Base-by-base conservation (phyloP, 2,888 invertebrate species). In the Junonia oenone region DNA sequence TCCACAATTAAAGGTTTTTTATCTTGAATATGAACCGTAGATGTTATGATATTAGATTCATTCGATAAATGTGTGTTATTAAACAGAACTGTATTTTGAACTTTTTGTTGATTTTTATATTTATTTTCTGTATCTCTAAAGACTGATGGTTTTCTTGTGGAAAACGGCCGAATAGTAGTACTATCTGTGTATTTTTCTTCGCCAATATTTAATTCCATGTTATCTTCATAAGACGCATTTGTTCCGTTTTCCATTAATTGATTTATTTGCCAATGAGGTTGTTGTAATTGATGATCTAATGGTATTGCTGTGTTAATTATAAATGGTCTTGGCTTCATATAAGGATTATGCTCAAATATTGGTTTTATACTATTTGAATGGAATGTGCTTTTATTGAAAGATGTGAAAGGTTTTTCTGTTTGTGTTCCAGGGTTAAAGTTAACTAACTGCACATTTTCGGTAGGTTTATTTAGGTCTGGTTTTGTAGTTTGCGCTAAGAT, bases 211-310 rank as follows among this genome's bases (percentile, higher is more conserved):
- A 90, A 68, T 48, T 84, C 82, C 11, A 88, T 56, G 58, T 75
- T 83, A 17, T 89, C 88, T 75, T 89, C 89, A 64, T 82, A 82
- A 0, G 87, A 86, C 9, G 75, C 63, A 55, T 85, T 89, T 6
- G 83, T 82, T 1, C 73, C 63, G 59, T 90, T 90, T 65, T 83
- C 86, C 69, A 86, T 68, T 59, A 90, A 71, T 52, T 90, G 81
- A 66, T 90, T 90, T 17, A 90, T 90, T 64, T 90, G 90, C 90
- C 90, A 90, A 63, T 90, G 90, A 9, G 90, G 90, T 66, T 89
- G 88, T 57, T 90, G 90, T 37, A 89, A 62, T 62, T 89, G 89
- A 67, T 88, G 84, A 59, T 89, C 89, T 27, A 89, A 71, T 11
- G 83, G 78, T 11, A 74, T 68, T 5, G 73, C 64, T 26, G 76